phyloP scores from a whole-genome alignment of 2,113 vertebrate genomes.

The Blennius ocellaris region DNA sequence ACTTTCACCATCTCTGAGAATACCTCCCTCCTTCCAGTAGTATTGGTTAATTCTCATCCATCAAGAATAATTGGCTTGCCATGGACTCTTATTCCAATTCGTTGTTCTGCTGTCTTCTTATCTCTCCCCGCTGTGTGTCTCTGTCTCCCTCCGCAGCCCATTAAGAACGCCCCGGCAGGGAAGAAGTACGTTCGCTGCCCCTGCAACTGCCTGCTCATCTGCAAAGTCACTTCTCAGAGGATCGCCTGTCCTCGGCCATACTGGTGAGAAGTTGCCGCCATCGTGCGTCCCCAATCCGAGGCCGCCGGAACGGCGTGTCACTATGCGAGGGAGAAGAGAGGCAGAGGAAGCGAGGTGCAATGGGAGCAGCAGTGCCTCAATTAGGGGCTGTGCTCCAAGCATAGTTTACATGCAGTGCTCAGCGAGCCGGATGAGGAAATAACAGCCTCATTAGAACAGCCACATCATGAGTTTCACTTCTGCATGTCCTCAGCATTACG shows the following conservation, averaged over 20 bases:
- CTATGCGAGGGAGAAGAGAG: slow-evolving; percentile 18
- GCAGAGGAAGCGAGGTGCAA: slow-evolving; percentile 58
- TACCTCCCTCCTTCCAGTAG: neutral
- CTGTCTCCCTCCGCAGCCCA: slow-evolving; percentile 84
- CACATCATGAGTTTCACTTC: slow-evolving; percentile 38
- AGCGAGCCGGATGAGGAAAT: slow-evolving; percentile 57
- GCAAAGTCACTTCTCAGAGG: slow-evolving; percentile 93
- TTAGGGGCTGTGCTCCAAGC: slow-evolving; percentile 56
- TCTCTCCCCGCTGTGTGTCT: slow-evolving; percentile 20
- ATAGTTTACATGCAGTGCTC: slow-evolving; percentile 51
- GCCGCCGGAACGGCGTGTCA: neutral
- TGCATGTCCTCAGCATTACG: neutral
- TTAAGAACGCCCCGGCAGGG: slow-evolving; percentile 92
- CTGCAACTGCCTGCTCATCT: slow-evolving; percentile 93
- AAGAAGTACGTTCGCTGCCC: slow-evolving; percentile 94
- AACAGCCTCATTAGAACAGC: slow-evolving; percentile 58
- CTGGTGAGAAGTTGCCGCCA: slow-evolving; percentile 82
- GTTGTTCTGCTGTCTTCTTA: slow-evolving; percentile 21
- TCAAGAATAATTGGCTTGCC: slow-evolving; percentile 63
- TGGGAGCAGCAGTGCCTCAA: slow-evolving; percentile 58
- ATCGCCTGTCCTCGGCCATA: slow-evolving; percentile 92
- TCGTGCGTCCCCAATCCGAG: too few species aligned
- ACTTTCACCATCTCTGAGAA: slow-evolving; percentile 7
- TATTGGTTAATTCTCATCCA: slow-evolving; percentile 36
- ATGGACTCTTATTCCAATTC: slow-evolving; percentile 37